Evolutionary conservation across 1,140 invertebrate genomes (phyloP).

Genomic region (Leguminivora glycinivorella): DNA sequence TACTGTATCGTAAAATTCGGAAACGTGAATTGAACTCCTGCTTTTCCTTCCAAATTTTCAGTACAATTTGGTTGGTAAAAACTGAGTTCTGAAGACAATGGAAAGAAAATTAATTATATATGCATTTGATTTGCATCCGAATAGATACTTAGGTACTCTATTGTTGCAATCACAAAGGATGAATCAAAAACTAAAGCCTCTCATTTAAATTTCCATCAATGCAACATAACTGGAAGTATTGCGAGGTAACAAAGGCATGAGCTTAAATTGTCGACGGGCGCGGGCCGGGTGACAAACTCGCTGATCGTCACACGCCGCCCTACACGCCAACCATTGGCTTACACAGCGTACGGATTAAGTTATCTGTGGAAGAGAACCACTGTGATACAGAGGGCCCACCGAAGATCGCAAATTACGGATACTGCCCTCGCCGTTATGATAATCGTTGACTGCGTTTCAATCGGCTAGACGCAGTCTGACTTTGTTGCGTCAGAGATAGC

Average conservation of each 20-base stretch:
- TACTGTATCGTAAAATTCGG: no score
- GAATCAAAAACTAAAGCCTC: slow-evolving; percentile 8
- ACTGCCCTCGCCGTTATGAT: no score
- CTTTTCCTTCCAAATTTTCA: no score
- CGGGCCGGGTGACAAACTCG: slow-evolving; percentile 18
- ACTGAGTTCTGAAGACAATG: no score
- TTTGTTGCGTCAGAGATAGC: no score
- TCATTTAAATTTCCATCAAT: slow-evolving; percentile 26
- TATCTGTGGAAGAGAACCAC: not conserved
- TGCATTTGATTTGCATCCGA: slow-evolving; percentile 7
- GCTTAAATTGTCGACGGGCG: slow-evolving; percentile 18
- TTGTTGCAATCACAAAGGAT: slow-evolving; percentile 18
- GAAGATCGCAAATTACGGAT: no score
- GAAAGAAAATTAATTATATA: no score
- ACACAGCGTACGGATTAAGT: not conserved
- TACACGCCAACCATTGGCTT: slow-evolving; percentile 5
- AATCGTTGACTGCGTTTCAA: no score
- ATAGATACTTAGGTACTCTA: not conserved
- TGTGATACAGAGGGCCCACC: no score
- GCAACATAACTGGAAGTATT: slow-evolving; percentile 23
- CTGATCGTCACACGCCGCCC: slow-evolving; percentile 21
- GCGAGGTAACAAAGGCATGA: not conserved
- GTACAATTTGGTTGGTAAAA: no score
- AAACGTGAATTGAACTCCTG: no score
- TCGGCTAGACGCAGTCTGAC: no score